phyloP scores from a whole-genome alignment of 2,797 vertebrate genomes.

The Urophycis tenuis region DNA sequence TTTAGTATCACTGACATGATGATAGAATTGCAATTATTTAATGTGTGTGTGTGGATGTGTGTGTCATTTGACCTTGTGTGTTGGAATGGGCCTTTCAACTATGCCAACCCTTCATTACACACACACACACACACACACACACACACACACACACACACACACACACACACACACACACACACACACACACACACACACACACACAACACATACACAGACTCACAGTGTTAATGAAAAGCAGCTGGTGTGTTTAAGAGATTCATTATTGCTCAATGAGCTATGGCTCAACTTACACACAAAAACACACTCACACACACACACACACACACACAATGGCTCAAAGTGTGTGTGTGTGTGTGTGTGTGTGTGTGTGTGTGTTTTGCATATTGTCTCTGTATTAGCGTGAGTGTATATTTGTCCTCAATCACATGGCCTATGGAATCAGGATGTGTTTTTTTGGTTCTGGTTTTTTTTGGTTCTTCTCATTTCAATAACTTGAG shows the following conservation, averaged over 20 bases:
- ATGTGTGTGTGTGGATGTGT: constrained; percentile 29
- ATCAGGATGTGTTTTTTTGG: neutral
- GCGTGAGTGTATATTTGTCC: neutral
- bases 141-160: neutral
- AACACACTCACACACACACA: too few species aligned
- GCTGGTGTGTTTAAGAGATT: constrained; percentile 53
- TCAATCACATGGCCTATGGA: neutral
- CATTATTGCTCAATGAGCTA: constrained; percentile 45
- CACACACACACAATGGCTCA: too few species aligned
- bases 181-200: neutral
- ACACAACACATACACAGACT: neutral
- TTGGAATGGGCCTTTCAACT: constrained; percentile 54
- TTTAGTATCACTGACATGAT: constrained; percentile 27
- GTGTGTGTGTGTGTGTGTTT: neutral
- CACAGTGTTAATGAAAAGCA: constrained; percentile 54
- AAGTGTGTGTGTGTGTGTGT: constrained; percentile 2
- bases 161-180: neutral
- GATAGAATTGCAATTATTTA: neutral
- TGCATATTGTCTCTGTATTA: neutral
- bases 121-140: constrained; percentile 10
- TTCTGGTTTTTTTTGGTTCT: neutral
- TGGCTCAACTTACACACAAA: constrained; percentile 53
- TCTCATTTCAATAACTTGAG: neutral
- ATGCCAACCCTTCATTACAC: constrained; percentile 35
- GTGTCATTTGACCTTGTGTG: constrained; percentile 45